Conservation (phyloP, 2,113 vertebrate genomes). For the Gymnocephalus cernua region DNA sequence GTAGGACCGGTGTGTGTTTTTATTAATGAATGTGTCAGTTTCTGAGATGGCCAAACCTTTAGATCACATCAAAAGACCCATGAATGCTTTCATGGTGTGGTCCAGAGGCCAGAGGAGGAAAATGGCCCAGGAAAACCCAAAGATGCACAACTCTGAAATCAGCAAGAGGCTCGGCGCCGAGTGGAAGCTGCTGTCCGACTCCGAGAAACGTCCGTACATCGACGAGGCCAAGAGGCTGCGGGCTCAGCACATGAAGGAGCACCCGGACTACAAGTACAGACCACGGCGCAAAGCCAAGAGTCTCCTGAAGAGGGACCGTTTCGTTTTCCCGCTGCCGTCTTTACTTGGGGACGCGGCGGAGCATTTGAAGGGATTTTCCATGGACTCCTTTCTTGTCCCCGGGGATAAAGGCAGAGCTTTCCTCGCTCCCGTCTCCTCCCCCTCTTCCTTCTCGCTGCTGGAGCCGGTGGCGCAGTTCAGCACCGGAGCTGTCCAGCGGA, state of each 20-base stretch:
- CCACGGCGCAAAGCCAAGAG: conserved; percentile 95
- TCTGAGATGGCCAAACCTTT: conserved; percentile 91
- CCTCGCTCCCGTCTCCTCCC: conserved; percentile 87
- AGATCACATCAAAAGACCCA: conserved; percentile 98
- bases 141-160: conserved; percentile 99
- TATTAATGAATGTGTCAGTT: conserved; percentile 35
- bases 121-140: conserved; percentile 97
- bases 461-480: conserved; percentile 91
- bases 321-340: conserved; percentile 91
- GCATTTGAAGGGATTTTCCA: conserved; percentile 91
- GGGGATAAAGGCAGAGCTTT: conserved; percentile 91
- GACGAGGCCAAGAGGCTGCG: conserved; percentile 97
- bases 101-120: conserved; percentile 95
- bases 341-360: conserved; percentile 90
- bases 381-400: conserved; percentile 89
- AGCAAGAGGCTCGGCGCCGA: conserved; percentile 95
- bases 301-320: conserved; percentile 91
- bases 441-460: conserved; percentile 90
- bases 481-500: conserved; percentile 92
- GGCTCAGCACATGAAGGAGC: conserved; percentile 97
- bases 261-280: conserved; percentile 98
- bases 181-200: conserved; percentile 95
- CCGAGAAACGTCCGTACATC: conserved; percentile 95
- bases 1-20: background rate
- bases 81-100: conserved; percentile 99